phyloP scores from a whole-genome alignment of 2,888 invertebrate species.

The Epinotia demarniana region DNA sequence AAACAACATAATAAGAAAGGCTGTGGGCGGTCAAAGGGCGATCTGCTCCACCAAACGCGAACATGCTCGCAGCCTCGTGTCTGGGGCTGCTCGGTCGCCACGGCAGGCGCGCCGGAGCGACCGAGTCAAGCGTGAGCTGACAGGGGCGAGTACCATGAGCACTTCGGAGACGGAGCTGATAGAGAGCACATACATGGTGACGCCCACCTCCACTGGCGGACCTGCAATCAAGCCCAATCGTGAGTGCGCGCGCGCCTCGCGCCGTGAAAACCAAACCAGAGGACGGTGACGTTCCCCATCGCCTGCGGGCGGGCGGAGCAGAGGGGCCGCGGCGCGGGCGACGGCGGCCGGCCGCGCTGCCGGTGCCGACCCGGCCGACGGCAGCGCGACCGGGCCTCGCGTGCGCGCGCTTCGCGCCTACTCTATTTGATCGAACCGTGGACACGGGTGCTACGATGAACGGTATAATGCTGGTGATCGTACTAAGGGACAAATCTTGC shows the following conservation, averaged over 20 bases:
- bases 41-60: conserved; percentile 80
- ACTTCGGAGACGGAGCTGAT: conserved; percentile 99
- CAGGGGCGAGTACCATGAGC: conserved; percentile 93
- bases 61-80: conserved; percentile 84
- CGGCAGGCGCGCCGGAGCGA: conserved; percentile 70
- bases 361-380: conserved; percentile 50
- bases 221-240: conserved; percentile 89
- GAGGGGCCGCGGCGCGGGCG: conserved; percentile 60
- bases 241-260: conserved; percentile 73
- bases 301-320: conserved; percentile 59
- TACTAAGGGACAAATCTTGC: conserved; percentile 77
- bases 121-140: conserved; percentile 82
- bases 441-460: conserved; percentile 83
- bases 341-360: conserved; percentile 47
- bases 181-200: conserved; percentile 99
- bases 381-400: conserved; percentile 48
- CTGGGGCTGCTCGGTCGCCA: conserved; percentile 83
- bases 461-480: conserved; percentile 80
- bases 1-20: conserved; percentile 80
- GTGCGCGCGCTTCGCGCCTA: conserved; percentile 62
- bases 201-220: conserved; percentile 98
- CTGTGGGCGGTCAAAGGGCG: conserved; percentile 78
- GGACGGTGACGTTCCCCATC: conserved; percentile 74
- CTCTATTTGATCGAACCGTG: conserved; percentile 76
- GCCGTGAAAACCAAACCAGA: conserved; percentile 79